Evolutionary conservation across 1,140 invertebrate genomes (phyloP), one percentile per base, ranked within the genome.

Genomic region (Varroa destructor): DNA sequence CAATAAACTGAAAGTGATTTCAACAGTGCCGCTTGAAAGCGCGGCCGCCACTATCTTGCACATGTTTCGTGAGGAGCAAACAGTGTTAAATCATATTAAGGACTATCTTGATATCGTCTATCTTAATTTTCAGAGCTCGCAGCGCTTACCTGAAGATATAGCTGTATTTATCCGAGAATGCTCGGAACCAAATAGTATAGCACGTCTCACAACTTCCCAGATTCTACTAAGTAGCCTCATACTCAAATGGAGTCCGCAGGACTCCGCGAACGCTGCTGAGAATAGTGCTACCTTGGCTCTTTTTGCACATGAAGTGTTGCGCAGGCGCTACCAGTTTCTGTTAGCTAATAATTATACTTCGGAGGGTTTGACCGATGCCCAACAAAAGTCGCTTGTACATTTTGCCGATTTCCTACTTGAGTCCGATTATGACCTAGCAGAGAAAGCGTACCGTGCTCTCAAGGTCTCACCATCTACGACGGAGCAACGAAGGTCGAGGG

Each of bases 351-450:
- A 67, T 67, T 40, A 67, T 37, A 37, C 12, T 8, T 46, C 40
- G 46, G 61, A 67, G 40, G 61, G 61, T 36, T 67, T 67, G 37
- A 67, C n/a, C 46, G 61, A 67, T 40, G 36, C 10, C 2, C 61
- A 67, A 8, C 61, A 40, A 46, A n/a, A 46, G 14, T 67, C 61
- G 2, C 37, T 67, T 3, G 8, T 40, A 40, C 61, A 43, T 25
- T 67, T 67, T 46, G 61, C 61, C 3, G 61, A 67, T 46, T 67
- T 67, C 61, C 37, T 67, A 14, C 61, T 36, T n/a, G 61, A 67
- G 40, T 67, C 61, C 40, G 61, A 67, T 14, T 37, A 40, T 14
- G 36, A 67, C 3, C 61, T 67, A 1, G 46, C 40, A 4, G 10
- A 40, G 12, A 46, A 67, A 40, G 61, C 61, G 1, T 67, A 67